A percentile compares a stretch with the other conserved stretches of the same genome.
Evolutionary conservation across 2,888 invertebrate species (phyloP).

Genomic region (Chymomyza caudatula): DNA sequence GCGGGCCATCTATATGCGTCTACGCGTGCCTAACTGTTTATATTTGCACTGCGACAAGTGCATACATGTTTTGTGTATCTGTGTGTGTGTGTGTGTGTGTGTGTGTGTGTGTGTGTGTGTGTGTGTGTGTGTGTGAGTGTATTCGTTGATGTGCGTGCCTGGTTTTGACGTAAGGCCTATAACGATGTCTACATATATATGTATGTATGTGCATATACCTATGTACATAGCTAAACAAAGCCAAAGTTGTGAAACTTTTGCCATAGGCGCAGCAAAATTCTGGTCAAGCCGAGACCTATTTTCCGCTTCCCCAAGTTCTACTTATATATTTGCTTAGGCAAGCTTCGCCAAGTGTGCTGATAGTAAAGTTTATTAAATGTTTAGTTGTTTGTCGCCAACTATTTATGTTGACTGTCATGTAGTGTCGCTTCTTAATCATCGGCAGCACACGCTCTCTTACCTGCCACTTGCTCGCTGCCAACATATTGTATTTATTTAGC

Average conservation of each 20-base stretch:
- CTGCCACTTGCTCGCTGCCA: not conserved
- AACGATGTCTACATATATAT: not conserved
- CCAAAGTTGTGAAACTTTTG: not conserved
- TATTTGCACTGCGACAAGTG: not conserved
- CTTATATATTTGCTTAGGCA: not conserved
- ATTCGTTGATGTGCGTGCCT: not conserved
- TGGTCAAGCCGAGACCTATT: not conserved
- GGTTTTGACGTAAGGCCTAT: not conserved
- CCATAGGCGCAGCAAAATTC: not conserved
- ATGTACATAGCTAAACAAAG: not conserved
- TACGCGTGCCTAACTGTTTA: conserved; percentile 44
- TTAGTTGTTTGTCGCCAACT: conserved; percentile 21
- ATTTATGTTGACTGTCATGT: conserved; percentile 65
- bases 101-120: not conserved
- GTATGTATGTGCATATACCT: not conserved
- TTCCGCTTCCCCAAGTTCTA: not conserved
- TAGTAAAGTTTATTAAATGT: conserved; percentile 1
- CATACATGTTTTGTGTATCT: not conserved
- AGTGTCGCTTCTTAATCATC: not conserved
- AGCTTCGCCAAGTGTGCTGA: not conserved
- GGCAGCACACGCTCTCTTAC: not conserved
- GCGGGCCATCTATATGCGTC: conserved; percentile 68
- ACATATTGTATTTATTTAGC: not conserved
- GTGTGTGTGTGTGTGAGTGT: too few relatives aligned
- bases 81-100: not conserved